Percentiles rank a stretch among this genome's conserved stretches.
Conservation (phyloP, 1,140 invertebrate species). For the Micrasema longulum region DNA sequence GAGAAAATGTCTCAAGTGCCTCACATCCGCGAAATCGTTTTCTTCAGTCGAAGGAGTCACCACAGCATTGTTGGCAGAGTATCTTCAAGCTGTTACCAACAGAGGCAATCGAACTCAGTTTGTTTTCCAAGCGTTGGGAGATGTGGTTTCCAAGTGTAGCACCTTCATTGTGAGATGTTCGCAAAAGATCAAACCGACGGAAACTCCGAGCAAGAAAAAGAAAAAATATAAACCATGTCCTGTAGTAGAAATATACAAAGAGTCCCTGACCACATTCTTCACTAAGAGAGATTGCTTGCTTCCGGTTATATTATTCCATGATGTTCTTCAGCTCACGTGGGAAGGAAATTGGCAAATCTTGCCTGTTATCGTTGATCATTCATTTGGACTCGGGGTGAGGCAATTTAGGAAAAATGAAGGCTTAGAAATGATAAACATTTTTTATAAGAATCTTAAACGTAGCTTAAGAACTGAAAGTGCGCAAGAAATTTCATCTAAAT, state of each 20-base stretch:
- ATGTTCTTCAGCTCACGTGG: constrained; percentile 73
- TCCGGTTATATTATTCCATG: constrained; percentile 75
- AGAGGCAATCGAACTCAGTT: constrained; percentile 74
- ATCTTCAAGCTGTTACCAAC: constrained; percentile 71
- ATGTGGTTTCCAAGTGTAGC: constrained; percentile 74
- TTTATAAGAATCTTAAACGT: constrained; percentile 70
- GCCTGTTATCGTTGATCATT: constrained; percentile 68
- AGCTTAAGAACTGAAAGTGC: constrained; percentile 39
- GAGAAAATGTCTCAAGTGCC: constrained; percentile 71
- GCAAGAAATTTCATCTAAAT: constrained; percentile 34
- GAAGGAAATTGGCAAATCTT: constrained; percentile 70
- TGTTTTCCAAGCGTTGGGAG: constrained; percentile 75
- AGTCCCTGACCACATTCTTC: constrained; percentile 71
- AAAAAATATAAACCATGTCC: constrained; percentile 60
- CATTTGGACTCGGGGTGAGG: constrained; percentile 72
- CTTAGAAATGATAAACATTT: constrained; percentile 71
- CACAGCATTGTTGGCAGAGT: constrained; percentile 69
- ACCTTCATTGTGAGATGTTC: constrained; percentile 75
- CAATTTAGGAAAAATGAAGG: constrained; percentile 75
- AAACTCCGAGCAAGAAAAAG: constrained; percentile 57
- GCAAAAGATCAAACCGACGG: constrained; percentile 60
- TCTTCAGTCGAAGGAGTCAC: constrained; percentile 69
- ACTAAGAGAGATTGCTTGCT: constrained; percentile 73
- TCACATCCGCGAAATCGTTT: constrained; percentile 74
- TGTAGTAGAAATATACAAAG: constrained; percentile 66